Percentiles rank a stretch among this genome's conserved stretches.
These are phyloP conservation scores for Aproaerema taeniolella DNA, from an alignment of 2,888 invertebrate species.

Conservation along the genomic window DNA sequence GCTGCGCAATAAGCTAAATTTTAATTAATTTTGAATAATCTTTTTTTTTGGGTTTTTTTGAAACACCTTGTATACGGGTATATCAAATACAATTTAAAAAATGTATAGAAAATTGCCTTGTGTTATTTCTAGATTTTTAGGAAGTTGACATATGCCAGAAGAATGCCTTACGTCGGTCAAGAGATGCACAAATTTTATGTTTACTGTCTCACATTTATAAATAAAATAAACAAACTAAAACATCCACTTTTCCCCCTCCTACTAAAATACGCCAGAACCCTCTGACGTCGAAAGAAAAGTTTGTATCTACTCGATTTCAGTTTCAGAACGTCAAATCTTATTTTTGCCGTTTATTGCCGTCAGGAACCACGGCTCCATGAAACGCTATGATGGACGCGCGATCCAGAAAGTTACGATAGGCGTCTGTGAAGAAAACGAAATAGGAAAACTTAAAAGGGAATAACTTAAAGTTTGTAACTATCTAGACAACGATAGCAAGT, in stretches of 20 bases:
- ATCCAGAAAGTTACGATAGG: slow-evolving; percentile 34
- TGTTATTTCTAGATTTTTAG: too few species aligned
- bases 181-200: too few species aligned
- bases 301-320: slow-evolving; percentile 5
- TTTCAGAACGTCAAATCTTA: slow-evolving; percentile 12
- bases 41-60: too few species aligned
- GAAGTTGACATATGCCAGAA: too few species aligned
- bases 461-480: slow-evolving; percentile 53
- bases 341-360: slow-evolving; percentile 12
- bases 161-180: too few species aligned
- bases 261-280: too few species aligned
- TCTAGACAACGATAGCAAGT: slow-evolving; percentile 53
- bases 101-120: too few species aligned
- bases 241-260: too few species aligned
- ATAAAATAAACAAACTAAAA: neutral
- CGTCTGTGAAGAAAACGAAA: slow-evolving; percentile 34
- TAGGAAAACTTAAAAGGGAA: slow-evolving; percentile 43
- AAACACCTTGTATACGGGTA: too few species aligned
- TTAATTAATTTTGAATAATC: too few species aligned
- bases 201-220: neutral
- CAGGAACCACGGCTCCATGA: slow-evolving; percentile 17
- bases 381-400: slow-evolving; percentile 25
- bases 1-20: too few species aligned
- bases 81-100: too few species aligned
- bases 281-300: slow-evolving; percentile 1